These are phyloP conservation scores for Corvus moneduloides DNA, from an alignment of 2,113 vertebrate species.

Conservation along the genomic window DNA sequence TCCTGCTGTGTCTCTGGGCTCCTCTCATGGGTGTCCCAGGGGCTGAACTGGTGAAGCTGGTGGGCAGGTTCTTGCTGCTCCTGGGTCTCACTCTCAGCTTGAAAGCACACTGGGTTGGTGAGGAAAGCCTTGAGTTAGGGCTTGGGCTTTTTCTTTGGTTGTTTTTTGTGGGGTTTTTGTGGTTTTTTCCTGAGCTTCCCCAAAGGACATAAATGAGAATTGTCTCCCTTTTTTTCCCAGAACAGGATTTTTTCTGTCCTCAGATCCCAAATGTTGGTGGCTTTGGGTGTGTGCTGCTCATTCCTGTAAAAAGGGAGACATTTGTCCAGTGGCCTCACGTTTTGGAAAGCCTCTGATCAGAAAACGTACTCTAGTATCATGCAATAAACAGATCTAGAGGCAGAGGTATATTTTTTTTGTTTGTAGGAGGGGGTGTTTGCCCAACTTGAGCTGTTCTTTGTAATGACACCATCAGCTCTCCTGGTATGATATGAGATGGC, in stretches of 20 bases:
- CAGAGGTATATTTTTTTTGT: neutral
- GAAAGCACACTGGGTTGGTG: neutral
- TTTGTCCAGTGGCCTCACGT: neutral
- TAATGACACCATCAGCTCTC: neutral
- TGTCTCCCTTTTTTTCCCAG: neutral
- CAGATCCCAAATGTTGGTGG: neutral
- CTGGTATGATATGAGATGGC: neutral
- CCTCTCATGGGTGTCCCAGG: neutral
- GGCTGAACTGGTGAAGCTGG: neutral
- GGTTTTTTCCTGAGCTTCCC: neutral
- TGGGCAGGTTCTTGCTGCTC: neutral
- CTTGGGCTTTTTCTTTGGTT: neutral
- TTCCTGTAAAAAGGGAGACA: neutral
- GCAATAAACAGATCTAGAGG: neutral
- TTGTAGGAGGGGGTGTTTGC: fast-evolving
- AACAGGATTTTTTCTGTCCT: neutral
- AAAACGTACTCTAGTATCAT: neutral
- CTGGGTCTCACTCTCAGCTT: neutral
- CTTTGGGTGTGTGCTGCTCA: neutral
- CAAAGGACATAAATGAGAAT: neutral
- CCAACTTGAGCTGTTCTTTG: fast-evolving
- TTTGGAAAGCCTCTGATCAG: neutral
- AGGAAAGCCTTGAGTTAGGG: neutral
- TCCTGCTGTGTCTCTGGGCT: neutral
- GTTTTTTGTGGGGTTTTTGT: neutral